Evolutionary conservation across 2,888 invertebrate genomes (phyloP).

Genomic region (Melipona beecheii): DNA sequence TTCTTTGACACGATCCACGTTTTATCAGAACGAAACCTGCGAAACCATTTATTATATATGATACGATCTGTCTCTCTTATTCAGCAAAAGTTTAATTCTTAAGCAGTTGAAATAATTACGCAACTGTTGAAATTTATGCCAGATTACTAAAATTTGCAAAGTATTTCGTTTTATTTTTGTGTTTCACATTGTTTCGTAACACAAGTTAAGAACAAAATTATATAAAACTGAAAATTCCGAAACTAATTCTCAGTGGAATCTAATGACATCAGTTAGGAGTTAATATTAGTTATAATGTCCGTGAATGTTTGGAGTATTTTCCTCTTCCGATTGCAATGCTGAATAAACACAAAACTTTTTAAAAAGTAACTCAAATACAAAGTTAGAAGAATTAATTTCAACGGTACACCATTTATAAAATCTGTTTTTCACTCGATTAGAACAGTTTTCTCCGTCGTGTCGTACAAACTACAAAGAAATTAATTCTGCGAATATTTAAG

Average conservation of each 20-base stretch:
- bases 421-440: not conserved
- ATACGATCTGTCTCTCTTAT: not conserved
- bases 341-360: too few relatives aligned
- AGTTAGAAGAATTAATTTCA: not conserved
- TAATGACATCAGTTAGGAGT: not conserved
- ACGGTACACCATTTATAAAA: not conserved
- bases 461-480: not conserved
- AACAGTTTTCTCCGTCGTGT: not conserved
- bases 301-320: not conserved
- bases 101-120: too few relatives aligned
- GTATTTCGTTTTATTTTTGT: too few relatives aligned
- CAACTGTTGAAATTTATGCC: too few relatives aligned
- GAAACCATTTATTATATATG: not conserved
- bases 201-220: too few relatives aligned
- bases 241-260: too few relatives aligned
- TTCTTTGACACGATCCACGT: slow-evolving; percentile 53
- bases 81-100: too few relatives aligned
- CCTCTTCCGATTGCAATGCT: too few relatives aligned
- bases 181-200: too few relatives aligned
- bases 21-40: slow-evolving; percentile 45
- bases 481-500: not conserved
- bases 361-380: not conserved
- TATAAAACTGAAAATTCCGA: too few relatives aligned
- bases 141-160: too few relatives aligned
- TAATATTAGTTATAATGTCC: not conserved